These are phyloP conservation scores for Coecobrya sp. DNA, from an alignment of 2,888 invertebrate species.

Conservation along the genomic window DNA sequence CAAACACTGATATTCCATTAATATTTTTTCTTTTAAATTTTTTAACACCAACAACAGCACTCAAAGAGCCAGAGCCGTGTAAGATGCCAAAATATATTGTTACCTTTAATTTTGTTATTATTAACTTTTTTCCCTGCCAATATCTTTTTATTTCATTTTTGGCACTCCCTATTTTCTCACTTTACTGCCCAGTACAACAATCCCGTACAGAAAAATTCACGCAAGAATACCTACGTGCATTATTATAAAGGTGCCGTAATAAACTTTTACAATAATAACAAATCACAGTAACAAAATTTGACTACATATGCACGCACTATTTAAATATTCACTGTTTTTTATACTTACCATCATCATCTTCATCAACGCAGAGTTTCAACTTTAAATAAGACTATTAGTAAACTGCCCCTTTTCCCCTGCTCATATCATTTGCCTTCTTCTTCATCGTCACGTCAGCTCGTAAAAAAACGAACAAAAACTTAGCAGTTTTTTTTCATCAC, in stretches of 20 bases:
- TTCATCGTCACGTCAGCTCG: not conserved
- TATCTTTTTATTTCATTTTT: not conserved
- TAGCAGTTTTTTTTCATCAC: too few species aligned
- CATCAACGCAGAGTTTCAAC: not conserved
- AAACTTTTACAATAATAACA: not conserved
- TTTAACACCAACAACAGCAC: too few species aligned
- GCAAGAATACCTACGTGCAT: not conserved
- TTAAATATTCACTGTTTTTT: constrained; percentile 5
- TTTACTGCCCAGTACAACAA: not conserved
- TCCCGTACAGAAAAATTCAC: not conserved
- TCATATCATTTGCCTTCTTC: not conserved
- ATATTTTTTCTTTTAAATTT: not conserved
- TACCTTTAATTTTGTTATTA: not conserved
- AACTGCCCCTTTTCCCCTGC: not conserved
- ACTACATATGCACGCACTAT: not conserved
- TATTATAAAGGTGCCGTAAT: not conserved
- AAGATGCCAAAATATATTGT: constrained; percentile 10
- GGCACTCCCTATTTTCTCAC: not conserved
- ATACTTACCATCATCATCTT: not conserved
- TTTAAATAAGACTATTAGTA: not conserved
- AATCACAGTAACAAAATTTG: constrained; percentile 5
- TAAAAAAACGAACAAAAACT: not conserved
- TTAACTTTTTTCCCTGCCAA: not conserved
- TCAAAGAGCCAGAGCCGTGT: not conserved
- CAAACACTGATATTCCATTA: constrained; percentile 37